Evolutionary conservation across 2,113 vertebrate species (phyloP).

Genomic region (Rhinoptilus africanus): DNA sequence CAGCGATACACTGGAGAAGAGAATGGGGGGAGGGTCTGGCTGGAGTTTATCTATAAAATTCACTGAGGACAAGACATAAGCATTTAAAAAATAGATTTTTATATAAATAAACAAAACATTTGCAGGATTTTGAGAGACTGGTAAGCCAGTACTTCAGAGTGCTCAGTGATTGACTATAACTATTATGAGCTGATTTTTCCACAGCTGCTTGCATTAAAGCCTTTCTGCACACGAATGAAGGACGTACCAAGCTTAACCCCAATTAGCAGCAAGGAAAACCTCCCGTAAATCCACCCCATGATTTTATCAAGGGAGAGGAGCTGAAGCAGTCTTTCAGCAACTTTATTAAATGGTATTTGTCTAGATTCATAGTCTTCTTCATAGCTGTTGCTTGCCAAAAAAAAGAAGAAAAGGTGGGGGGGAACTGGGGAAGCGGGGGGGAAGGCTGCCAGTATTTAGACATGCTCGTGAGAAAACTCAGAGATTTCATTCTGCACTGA

Average conservation of each 20-base stretch:
- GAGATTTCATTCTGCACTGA: not conserved
- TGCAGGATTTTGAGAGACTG: not conserved
- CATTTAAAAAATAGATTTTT: not conserved
- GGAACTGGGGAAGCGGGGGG: no score
- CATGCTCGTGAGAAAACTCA: rapidly evolving
- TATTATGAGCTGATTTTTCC: not conserved
- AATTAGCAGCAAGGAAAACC: not conserved
- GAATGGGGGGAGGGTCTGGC: not conserved
- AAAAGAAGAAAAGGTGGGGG: no score
- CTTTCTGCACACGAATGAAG: not conserved
- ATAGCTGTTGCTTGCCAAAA: not conserved
- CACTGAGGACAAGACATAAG: not conserved
- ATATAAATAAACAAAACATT: not conserved
- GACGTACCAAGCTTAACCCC: not conserved
- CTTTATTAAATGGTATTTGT: not conserved
- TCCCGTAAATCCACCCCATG: not conserved
- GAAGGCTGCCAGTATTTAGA: not conserved
- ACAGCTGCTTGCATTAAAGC: not conserved
- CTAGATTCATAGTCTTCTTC: not conserved
- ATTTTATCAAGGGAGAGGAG: not conserved
- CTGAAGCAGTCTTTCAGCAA: not conserved
- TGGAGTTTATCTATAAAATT: not conserved
- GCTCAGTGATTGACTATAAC: not conserved
- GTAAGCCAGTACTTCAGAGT: not conserved
- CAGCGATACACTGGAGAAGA: not conserved